Base-by-base conservation (phyloP, 2,888 invertebrate species). In the Clepsis dumicolana region DNA sequence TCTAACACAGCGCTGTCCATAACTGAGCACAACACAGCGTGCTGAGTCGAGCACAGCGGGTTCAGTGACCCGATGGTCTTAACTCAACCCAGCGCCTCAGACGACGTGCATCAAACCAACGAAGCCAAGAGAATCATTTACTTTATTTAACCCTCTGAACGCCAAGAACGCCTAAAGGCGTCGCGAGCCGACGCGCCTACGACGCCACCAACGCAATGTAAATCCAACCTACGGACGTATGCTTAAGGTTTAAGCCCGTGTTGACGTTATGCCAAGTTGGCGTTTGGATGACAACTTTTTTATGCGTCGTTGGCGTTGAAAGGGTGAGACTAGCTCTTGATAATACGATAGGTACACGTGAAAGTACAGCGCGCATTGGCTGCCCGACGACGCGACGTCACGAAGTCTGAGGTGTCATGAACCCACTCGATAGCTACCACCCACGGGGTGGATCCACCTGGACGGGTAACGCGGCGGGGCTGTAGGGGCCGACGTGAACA, bases 1-100 rank as follows among this genome's bases (percentile, higher is more conserved):
- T 57, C 56, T 67, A 57, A 67, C 67, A 67, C 67, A 67, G 67
- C 50, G 12, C 41, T 12, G 62, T 38, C 62, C 29, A 35, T 14
- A 63, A 64, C 67, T 59, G 52, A 59, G 50, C 50, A 32, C 16
- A 44, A 50, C 68, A 52, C 56, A 68, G 57, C 29, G 67, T 52
- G 56, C 44, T 53, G 68, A 41, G 63, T 35, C 52, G 57, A 63
- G 44, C 59, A 7, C 67, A 63, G 66, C 44, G 66, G 61, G 25
- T 10, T 21, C 60, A 16, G 8, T n/a, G 16, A 16, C 56, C 62
- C 62, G 48, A 35, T 56, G 56, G 16, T 27, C 62, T 25, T n/a
- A 27, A 57, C 56, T 62, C 67, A 57, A 14, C 38, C 56, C 48
- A 67, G 44, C 56, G 27, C 62, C 59, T 59, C 59, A 56, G 29